Percentiles rank a stretch among this genome's conserved stretches.
Conservation (phyloP, 2,888 invertebrate genomes). For the Flexamia atlantica region DNA sequence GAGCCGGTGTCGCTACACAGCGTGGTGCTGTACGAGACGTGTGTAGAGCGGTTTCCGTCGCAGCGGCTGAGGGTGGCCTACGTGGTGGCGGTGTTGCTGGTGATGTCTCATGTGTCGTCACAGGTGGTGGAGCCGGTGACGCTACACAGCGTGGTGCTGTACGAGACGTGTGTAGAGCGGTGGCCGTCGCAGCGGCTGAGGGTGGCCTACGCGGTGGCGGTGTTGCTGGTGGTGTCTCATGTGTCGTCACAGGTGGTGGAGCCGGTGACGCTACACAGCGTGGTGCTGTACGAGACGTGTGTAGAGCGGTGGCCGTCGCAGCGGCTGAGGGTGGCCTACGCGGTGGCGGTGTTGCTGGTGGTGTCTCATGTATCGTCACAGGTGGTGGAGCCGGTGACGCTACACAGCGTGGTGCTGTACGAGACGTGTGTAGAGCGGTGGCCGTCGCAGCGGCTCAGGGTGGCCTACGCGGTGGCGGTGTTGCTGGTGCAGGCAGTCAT, state of each 20-base stretch:
- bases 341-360: not conserved
- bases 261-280: no score
- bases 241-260: not conserved
- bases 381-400: constrained; percentile 71
- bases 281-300: not conserved
- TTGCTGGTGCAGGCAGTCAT: constrained; percentile 85
- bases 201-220: not conserved
- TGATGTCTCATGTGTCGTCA: no score
- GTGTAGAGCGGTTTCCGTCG: constrained; percentile 74
- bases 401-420: constrained; percentile 72
- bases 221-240: not conserved
- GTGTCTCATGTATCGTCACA: constrained; percentile 58
- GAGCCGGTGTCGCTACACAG: constrained; percentile 70
- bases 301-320: not conserved
- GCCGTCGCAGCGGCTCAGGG: constrained; percentile 76
- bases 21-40: constrained; percentile 73
- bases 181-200: not conserved
- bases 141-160: no score
- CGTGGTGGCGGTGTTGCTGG: constrained; percentile 91
- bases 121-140: not conserved
- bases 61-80: constrained; percentile 82
- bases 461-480: constrained; percentile 93
- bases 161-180: not conserved
- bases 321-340: not conserved
- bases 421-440: constrained; percentile 74